Base-by-base conservation (phyloP, 2,888 invertebrate species). In the Pseudoips prasinana region DNA sequence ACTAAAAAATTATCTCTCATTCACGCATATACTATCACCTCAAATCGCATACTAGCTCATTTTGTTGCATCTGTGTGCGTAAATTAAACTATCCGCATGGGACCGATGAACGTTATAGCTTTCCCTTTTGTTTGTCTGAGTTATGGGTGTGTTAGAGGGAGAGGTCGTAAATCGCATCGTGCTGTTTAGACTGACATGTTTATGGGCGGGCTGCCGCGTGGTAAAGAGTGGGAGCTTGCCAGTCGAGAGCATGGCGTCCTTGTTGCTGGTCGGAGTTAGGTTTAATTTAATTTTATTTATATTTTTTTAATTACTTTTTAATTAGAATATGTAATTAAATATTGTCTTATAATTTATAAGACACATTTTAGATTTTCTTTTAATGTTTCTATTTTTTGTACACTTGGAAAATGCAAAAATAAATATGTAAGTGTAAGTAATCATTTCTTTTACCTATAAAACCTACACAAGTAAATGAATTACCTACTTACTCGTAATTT, bases 71-170 rank as follows among this genome's bases (percentile, higher is more conserved):
- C 61, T 81, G 87, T 87, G 88, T 88, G 86, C 73, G 87, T 86
- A 84, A 85, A 83, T 86, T 87, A 81, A 87, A 86, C 83, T 84
- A 86, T 86, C 79, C 87, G 81, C 87, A 78, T 73, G 87, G 87
- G 87, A 86, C 84, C 85, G 85, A 82, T 86, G 85, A 84, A 72
- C 68, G 79, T 86, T 82, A 88, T 87, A 87, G 86, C 88, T 88
- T 87, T 88, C 88, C 86, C 87, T 88, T 87, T 89, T 88, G 85
- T 88, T 85, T 69, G 75, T 58, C 77, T 79, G 80, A 87, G 74
- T 88, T 87, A 87, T 88, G 73, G 71, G 66, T 73, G 75, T 66
- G 88, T 84, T 86, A 86, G 87, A 88, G 86, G 73, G 88, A 88
- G 88, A 88, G 76, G 72, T 86, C 86, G 82, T 88, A 87, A 88